Conservation (phyloP, 2,888 invertebrate species). For the Lithophane socia region DNA sequence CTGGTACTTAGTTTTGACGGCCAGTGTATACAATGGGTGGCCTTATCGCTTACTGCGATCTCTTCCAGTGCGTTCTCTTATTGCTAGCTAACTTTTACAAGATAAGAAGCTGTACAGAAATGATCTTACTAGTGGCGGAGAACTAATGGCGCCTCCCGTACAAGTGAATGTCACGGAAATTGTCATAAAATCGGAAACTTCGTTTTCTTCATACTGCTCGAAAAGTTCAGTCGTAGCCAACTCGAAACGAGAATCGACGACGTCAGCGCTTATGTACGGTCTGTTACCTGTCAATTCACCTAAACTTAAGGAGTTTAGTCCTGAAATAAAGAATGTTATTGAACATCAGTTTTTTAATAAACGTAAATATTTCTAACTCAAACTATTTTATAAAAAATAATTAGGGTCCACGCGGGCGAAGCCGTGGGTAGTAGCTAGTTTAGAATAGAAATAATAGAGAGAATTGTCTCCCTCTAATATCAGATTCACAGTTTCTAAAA, state of each 20-base stretch:
- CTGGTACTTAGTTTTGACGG: too few species aligned
- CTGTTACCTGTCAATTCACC: slow-evolving; percentile 73
- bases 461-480: neutral
- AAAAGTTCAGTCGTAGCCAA: slow-evolving; percentile 76
- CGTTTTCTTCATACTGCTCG: slow-evolving; percentile 81
- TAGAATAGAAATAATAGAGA: neutral
- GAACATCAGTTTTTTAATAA: neutral
- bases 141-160: slow-evolving; percentile 66
- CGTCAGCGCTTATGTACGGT: slow-evolving; percentile 74
- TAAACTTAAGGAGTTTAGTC: slow-evolving; percentile 65
- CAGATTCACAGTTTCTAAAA: neutral
- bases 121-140: slow-evolving; percentile 70
- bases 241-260: slow-evolving; percentile 69
- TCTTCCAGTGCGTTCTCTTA: too few species aligned
- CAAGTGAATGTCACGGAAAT: slow-evolving; percentile 77
- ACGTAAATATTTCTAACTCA: neutral
- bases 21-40: too few species aligned
- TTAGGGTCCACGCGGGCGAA: too few species aligned
- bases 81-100: neutral
- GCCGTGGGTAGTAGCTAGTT: neutral
- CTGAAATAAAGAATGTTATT: slow-evolving; percentile 67
- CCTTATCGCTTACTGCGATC: too few species aligned
- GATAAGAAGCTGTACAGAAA: neutral
- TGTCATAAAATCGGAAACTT: slow-evolving; percentile 72
- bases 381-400: neutral